phyloP scores from a whole-genome alignment of 2,113 vertebrate species.

The Cyphomyrus discorhynchus region DNA sequence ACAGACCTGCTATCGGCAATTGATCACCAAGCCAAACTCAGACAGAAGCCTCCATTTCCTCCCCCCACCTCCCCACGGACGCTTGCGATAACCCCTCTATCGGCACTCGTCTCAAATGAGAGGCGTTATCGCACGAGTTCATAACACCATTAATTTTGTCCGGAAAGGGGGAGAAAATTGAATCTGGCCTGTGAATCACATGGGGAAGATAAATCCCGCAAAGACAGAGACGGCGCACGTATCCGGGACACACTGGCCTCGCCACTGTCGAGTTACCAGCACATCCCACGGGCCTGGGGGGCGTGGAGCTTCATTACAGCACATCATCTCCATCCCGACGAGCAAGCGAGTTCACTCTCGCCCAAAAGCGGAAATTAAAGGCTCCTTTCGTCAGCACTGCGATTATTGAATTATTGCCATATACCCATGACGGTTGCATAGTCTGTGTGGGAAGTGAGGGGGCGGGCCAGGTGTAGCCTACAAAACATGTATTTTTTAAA shows the following conservation, averaged over 20 bases:
- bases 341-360: background rate
- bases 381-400: background rate
- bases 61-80: background rate
- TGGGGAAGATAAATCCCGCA: slow-evolving; percentile 8
- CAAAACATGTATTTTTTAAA: background rate
- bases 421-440: background rate
- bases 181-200: background rate
- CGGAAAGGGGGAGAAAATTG: slow-evolving; percentile 15
- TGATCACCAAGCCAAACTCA: background rate
- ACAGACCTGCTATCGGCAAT: background rate
- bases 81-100: slow-evolving; percentile 2
- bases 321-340: background rate
- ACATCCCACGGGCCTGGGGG: background rate
- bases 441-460: background rate
- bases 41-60: background rate
- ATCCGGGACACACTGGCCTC: background rate
- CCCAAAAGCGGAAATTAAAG: background rate
- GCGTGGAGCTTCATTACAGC: background rate
- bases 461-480: background rate
- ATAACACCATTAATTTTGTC: slow-evolving; percentile 22
- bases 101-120: background rate
- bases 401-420: background rate
- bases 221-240: background rate
- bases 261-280: background rate
- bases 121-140: slow-evolving; percentile 13